Percentiles rank a stretch among this genome's conserved stretches.
Conservation (phyloP, 2,113 vertebrate genomes). For the Saimiri boliviensis region DNA sequence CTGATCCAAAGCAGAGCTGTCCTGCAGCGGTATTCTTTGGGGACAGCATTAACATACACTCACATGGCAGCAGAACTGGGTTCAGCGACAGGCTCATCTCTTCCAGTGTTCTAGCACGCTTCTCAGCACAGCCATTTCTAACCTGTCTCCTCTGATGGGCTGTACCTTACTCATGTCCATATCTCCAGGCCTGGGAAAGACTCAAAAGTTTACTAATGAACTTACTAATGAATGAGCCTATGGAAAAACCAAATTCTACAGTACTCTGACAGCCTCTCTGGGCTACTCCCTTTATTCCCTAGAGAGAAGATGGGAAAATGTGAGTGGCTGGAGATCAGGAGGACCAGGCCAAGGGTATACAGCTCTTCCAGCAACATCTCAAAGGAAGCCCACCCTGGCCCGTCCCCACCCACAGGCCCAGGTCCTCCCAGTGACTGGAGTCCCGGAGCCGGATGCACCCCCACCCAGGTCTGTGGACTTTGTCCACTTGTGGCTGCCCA, state of each 20-base stretch:
- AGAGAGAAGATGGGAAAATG: neutral
- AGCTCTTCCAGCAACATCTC: neutral
- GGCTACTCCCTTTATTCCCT: neutral
- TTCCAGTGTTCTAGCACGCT: neutral
- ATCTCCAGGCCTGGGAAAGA: neutral
- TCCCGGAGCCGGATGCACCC: neutral
- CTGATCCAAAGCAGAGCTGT: neutral
- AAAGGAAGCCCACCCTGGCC: neutral
- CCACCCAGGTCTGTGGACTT: neutral
- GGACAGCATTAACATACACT: accelerated
- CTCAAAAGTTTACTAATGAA: neutral
- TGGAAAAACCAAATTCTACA: neutral
- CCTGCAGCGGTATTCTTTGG: neutral
- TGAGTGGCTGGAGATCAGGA: neutral
- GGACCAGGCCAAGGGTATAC: neutral
- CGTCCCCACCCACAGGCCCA: too few relatives aligned
- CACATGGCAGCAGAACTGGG: neutral
- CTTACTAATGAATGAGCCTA: neutral
- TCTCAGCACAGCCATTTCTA: neutral
- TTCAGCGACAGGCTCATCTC: neutral
- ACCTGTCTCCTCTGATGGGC: neutral
- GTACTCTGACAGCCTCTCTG: neutral
- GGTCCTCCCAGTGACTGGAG: neutral
- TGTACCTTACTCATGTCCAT: neutral
- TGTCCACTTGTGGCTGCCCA: neutral